Conservation (phyloP, 1,140 invertebrate species). For the Galleria mellonella region DNA sequence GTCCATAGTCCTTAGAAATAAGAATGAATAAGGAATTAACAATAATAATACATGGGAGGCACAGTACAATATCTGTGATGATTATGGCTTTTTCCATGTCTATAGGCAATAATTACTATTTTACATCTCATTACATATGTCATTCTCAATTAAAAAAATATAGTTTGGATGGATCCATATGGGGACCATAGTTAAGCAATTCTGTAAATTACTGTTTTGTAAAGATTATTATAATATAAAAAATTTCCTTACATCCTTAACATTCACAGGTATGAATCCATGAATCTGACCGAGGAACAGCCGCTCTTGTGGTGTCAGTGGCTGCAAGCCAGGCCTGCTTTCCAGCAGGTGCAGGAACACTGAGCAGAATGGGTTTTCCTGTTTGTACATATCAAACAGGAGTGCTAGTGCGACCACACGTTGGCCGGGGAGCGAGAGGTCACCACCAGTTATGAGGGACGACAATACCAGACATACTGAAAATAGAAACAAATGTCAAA, state of each 20-base stretch:
- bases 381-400: slow-evolving; percentile 84
- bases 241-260: slow-evolving; percentile 70
- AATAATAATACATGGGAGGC: too few relatives aligned
- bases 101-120: too few relatives aligned
- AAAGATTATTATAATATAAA: too few relatives aligned
- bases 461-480: slow-evolving; percentile 65
- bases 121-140: too few relatives aligned
- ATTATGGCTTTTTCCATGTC: too few relatives aligned
- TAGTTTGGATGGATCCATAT: too few relatives aligned
- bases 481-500: slow-evolving; percentile 22
- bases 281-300: slow-evolving; percentile 57
- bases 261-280: slow-evolving; percentile 53
- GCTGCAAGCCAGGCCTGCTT: slow-evolving; percentile 50
- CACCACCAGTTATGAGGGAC: slow-evolving; percentile 65
- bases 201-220: too few relatives aligned
- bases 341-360: slow-evolving; percentile 66
- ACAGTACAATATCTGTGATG: too few relatives aligned
- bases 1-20: too few relatives aligned
- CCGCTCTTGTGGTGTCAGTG: slow-evolving; percentile 59
- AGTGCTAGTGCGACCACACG: slow-evolving; percentile 82
- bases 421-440: slow-evolving; percentile 73
- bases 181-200: too few relatives aligned
- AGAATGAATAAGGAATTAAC: too few relatives aligned
- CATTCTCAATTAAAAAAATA: too few relatives aligned
- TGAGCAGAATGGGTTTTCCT: slow-evolving; percentile 73